Base-by-base conservation (phyloP, 2,113 vertebrate species). In the Saccopteryx leptura region DNA sequence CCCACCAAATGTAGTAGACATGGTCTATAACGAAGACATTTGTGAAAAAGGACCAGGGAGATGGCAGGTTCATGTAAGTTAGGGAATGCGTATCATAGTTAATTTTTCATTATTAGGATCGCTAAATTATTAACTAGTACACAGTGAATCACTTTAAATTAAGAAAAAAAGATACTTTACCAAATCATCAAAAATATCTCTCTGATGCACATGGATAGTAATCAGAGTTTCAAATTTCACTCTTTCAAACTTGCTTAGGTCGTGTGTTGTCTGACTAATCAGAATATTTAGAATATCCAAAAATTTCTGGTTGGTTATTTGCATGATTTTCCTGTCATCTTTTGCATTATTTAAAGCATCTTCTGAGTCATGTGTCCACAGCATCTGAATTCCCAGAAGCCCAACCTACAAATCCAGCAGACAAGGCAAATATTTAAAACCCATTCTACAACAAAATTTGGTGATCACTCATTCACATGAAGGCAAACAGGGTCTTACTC, bases 141-240 rank as follows among this genome's bases (percentile, higher is more conserved):
- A 83, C 0, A 83, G 23, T 28, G 61, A 72, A 79, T 95, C 61
- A 74, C 28, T 68, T 63, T 82, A 50, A 39, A 89, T 79, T n/a
- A 72, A 71, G 56, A 9, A 93, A 93, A 88, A 56, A 8, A 31
- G 74, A 31, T 92, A 97, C 95, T 96, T 98, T 98, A 99, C 99
- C 99, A 99, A 98, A 88, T 99, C 99, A 97, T 99, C 99, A 74
- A 99, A 99, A 97, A 99, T 99, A 97, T 99, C 99, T 95, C 98
- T 98, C 97, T 99, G 99, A 97, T 99, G 99, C 76, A 99, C 99
- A 39, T 99, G 99, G 97, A 99, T 99, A 89, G 99, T 99, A 97
- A 99, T 99, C 26, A 99, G 98, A 0, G 99, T 99, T 98, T 99
- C 99, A 93, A 99, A 99, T 97, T 99, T 99, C 79, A 99, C 99